Conservation (phyloP, 2,113 vertebrate species). For the Aspiorhynchus laticeps region DNA sequence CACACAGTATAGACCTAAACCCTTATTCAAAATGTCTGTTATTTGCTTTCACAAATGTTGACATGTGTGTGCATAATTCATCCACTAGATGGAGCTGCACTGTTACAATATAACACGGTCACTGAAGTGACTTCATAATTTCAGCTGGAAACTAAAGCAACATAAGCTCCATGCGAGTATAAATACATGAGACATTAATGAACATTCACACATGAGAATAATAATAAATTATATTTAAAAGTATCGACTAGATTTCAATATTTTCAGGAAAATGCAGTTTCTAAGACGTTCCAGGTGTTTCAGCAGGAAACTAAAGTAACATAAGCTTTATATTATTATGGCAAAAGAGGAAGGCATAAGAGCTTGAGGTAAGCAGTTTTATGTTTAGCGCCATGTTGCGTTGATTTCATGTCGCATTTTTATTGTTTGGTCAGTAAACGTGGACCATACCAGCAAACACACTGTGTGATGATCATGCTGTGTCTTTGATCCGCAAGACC, state of each 20-base stretch:
- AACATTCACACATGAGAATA: neutral
- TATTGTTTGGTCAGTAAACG: too few relatives aligned
- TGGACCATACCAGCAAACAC: too few relatives aligned
- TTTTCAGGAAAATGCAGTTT: neutral
- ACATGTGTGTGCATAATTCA: conserved; percentile 21
- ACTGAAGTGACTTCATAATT: neutral
- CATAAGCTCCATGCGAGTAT: neutral
- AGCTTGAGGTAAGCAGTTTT: too few relatives aligned
- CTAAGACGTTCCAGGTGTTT: neutral
- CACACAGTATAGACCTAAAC: neutral
- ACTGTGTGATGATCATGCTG: too few relatives aligned
- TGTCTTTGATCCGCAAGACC: too few relatives aligned
- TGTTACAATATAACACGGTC: neutral
- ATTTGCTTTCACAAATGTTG: neutral
- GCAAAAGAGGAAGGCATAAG: too few relatives aligned
- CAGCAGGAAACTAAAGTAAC: neutral
- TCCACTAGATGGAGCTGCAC: conserved; percentile 69
- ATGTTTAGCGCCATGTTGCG: too few relatives aligned
- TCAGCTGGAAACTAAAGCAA: neutral
- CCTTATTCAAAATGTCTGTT: neutral
- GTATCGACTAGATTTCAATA: neutral
- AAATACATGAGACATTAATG: neutral
- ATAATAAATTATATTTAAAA: neutral
- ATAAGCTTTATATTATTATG: neutral
- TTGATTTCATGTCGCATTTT: too few relatives aligned